Conservation (phyloP, 2,797 vertebrate genomes). For the Poecilia wingei region DNA sequence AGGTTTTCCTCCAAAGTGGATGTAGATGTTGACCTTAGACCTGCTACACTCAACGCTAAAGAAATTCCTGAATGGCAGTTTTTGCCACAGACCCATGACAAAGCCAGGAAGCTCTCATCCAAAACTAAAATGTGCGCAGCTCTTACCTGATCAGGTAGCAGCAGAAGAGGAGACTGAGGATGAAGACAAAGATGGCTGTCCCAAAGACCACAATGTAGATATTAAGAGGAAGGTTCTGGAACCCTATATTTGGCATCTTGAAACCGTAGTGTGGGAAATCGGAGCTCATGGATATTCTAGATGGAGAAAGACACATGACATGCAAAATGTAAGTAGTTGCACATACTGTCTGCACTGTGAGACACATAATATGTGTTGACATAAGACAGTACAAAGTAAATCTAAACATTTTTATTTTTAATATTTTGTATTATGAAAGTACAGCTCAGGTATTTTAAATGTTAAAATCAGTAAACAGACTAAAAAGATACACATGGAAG, state of each 20-base stretch:
- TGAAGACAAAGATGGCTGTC: slow-evolving; percentile 98
- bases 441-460: neutral
- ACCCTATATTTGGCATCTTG: slow-evolving; percentile 99
- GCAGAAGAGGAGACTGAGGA: slow-evolving; percentile 99
- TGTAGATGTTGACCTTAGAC: neutral
- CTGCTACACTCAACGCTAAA: slow-evolving; percentile 4
- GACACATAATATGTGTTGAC: neutral
- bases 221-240: slow-evolving; percentile 99
- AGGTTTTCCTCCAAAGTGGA: slow-evolving; percentile 4
- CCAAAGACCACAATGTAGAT: slow-evolving; percentile 99
- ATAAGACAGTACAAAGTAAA: neutral
- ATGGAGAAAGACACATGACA: slow-evolving; percentile 39
- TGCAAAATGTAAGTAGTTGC: neutral
- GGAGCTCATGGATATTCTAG: slow-evolving; percentile 93
- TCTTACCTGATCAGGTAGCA: slow-evolving; percentile 98
- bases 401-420: slow-evolving; percentile 1
- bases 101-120: neutral
- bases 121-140: slow-evolving; percentile 3
- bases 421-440: slow-evolving; percentile 6
- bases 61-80: slow-evolving; percentile 46
- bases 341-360: neutral
- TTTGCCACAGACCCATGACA: slow-evolving; percentile 19
- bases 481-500: neutral
- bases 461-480: neutral
- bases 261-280: slow-evolving; percentile 96